Conservation (phyloP, 2,797 vertebrate species). For the Sebastes miniatus region DNA sequence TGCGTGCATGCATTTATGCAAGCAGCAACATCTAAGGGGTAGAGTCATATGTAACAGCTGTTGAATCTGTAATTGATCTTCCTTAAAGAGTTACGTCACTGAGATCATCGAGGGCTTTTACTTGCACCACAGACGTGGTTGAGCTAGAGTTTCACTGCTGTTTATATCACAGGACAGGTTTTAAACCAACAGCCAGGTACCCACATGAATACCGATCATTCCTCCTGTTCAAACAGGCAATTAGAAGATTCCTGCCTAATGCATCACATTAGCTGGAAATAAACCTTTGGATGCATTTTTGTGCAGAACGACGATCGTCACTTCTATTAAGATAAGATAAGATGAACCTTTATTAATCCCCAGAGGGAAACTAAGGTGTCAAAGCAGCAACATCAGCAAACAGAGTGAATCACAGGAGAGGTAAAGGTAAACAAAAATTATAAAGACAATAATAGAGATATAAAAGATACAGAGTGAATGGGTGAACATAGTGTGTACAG, state of each 20-base stretch:
- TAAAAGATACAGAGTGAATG: too few relatives aligned
- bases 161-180: not conserved
- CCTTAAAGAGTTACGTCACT: conserved; percentile 37
- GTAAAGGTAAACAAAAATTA: too few relatives aligned
- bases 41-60: conserved; percentile 41
- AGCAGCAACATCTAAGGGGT: conserved; percentile 51
- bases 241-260: not conserved
- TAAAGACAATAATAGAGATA: too few relatives aligned
- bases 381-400: too few relatives aligned
- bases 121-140: not conserved
- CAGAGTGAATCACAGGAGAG: too few relatives aligned
- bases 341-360: too few relatives aligned
- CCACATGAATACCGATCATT: not conserved
- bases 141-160: not conserved
- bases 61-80: conserved; percentile 45
- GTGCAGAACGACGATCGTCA: not conserved
- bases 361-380: too few relatives aligned
- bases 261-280: not conserved
- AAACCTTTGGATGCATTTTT: not conserved
- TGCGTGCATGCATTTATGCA: conserved; percentile 11
- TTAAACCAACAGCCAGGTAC: not conserved
- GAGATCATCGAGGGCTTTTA: not conserved
- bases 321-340: not conserved
- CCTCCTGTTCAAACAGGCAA: not conserved
- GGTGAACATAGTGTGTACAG: too few relatives aligned